A percentile compares a stretch with the other conserved stretches of the same genome.
Conservation (phyloP, 2,888 invertebrate genomes). For the Nomada ferruginata region DNA sequence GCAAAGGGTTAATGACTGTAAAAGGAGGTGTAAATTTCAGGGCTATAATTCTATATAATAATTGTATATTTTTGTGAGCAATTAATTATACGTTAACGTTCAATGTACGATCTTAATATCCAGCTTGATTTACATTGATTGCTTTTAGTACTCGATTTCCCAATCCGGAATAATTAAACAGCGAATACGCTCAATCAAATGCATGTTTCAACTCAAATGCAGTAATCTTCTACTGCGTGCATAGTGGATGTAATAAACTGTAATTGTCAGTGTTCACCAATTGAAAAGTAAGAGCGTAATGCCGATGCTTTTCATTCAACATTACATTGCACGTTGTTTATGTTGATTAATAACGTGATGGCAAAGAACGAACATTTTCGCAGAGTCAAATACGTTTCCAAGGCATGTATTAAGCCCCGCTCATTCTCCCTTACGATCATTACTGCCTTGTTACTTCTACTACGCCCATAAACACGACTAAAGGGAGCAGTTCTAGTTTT, state of each 20-base stretch:
- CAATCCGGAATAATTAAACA: neutral
- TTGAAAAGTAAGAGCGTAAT: neutral
- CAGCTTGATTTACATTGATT: neutral
- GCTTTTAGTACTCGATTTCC: neutral
- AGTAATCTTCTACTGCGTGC: too few relatives aligned
- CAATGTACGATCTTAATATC: neutral
- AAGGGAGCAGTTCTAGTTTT: neutral
- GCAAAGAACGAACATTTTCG: neutral
- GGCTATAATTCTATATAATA: too few relatives aligned
- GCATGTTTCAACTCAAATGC: too few relatives aligned
- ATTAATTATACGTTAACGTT: neutral
- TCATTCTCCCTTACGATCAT: neutral
- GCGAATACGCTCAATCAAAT: neutral
- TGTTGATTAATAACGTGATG: neutral
- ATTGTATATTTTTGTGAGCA: too few relatives aligned
- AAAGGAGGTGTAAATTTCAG: too few relatives aligned
- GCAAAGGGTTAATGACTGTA: too few relatives aligned
- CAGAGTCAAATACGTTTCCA: neutral
- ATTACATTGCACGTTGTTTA: too few relatives aligned
- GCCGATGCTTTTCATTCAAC: too few relatives aligned
- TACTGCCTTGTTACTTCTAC: neutral
- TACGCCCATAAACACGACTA: neutral
- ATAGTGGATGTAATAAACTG: neutral
- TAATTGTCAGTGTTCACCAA: neutral
- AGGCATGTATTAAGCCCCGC: neutral